phyloP scores from a whole-genome alignment of 1,140 invertebrate species.

The Cotesia typhae region DNA sequence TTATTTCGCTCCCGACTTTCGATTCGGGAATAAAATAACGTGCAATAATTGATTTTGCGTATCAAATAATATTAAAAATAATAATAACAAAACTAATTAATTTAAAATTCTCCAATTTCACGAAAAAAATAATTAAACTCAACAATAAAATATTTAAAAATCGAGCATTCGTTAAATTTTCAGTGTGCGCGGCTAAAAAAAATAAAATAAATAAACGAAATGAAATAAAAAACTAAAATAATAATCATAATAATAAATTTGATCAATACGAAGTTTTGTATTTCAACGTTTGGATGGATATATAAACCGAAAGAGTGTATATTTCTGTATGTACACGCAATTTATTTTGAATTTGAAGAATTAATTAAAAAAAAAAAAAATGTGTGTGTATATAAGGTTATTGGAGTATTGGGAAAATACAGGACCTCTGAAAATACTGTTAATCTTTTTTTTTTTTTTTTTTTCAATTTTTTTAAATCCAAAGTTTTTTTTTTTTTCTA shows the following conservation, averaged over 20 bases:
- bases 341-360: neutral
- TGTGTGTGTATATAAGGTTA: slow-evolving; percentile 20
- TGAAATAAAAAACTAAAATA: slow-evolving; percentile 10
- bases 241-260: neutral
- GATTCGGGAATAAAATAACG: slow-evolving; percentile 52
- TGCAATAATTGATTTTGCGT: slow-evolving; percentile 26
- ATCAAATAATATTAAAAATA: neutral
- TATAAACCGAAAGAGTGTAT: neutral
- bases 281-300: neutral
- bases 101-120: neutral
- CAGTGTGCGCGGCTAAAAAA: neutral
- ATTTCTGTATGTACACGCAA: slow-evolving; percentile 2
- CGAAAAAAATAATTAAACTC: neutral
- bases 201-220: neutral
- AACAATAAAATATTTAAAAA: too few relatives aligned
- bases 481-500: neutral
- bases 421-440: slow-evolving; percentile 8
- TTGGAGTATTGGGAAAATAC: neutral
- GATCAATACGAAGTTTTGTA: neutral
- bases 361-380: neutral
- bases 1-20: slow-evolving; percentile 9
- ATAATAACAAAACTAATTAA: neutral
- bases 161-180: neutral
- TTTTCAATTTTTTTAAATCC: neutral
- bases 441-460: neutral